These are phyloP conservation scores for Ericerus pela DNA, from an alignment of 1,140 invertebrate species.

Conservation along the genomic window DNA sequence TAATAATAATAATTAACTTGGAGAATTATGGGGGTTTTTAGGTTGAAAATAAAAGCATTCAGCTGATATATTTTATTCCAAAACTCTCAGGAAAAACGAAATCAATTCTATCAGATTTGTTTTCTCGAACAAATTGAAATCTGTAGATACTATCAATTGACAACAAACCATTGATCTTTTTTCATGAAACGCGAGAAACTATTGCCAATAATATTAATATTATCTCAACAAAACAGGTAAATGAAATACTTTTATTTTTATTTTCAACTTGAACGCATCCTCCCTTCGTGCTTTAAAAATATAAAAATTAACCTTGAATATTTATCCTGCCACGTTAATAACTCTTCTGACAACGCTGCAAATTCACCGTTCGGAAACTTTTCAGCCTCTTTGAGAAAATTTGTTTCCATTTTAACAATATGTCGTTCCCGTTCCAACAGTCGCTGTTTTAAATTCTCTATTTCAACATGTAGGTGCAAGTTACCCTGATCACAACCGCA, in stretches of 20 bases:
- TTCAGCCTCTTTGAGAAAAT: slow-evolving; percentile 63
- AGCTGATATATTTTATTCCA: background rate
- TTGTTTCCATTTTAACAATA: slow-evolving; percentile 68
- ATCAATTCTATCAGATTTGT: too few species aligned
- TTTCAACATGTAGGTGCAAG: slow-evolving; percentile 67
- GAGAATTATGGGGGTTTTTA: too few species aligned
- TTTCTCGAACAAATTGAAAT: too few species aligned
- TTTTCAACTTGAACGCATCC: background rate
- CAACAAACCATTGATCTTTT: too few species aligned
- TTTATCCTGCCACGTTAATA: slow-evolving; percentile 77
- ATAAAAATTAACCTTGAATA: slow-evolving; percentile 52
- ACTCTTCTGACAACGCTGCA: slow-evolving; percentile 65
- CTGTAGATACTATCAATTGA: too few species aligned
- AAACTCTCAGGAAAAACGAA: too few species aligned
- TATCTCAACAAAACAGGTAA: too few species aligned
- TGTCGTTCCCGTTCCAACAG: slow-evolving; percentile 64
- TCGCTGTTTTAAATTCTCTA: slow-evolving; percentile 68
- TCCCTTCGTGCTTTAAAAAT: background rate
- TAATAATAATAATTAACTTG: too few species aligned
- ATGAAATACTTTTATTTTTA: background rate
- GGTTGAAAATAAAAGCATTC: background rate
- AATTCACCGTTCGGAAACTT: slow-evolving; percentile 54
- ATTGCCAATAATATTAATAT: too few species aligned
- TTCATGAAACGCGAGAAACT: too few species aligned
- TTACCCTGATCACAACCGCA: slow-evolving; percentile 36